phyloP scores from a whole-genome alignment of 2,888 invertebrate genomes.

The Digitonthophagus gazella region DNA sequence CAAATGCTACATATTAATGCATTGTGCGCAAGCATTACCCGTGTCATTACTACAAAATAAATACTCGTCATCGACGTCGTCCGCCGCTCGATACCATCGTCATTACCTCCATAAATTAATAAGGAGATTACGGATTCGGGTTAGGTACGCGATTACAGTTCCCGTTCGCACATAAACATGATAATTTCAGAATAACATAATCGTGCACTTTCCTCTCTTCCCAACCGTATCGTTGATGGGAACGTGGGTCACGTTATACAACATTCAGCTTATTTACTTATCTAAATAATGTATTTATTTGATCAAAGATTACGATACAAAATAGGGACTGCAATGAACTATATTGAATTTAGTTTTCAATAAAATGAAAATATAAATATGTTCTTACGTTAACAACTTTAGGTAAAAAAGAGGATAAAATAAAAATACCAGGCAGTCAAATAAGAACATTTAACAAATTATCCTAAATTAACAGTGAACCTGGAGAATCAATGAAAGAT shows the following conservation, averaged over 20 bases:
- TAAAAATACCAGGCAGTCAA: no score
- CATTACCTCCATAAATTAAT: slow-evolving; percentile 14
- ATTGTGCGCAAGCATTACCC: not conserved
- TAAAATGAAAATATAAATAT: no score
- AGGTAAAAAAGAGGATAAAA: no score
- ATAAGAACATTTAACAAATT: no score
- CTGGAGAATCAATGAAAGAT: no score
- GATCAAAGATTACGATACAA: not conserved
- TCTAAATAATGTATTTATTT: not conserved
- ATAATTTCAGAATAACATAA: not conserved
- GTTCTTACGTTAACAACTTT: no score
- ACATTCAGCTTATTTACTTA: not conserved
- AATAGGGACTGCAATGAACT: no score
- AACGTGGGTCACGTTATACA: not conserved
- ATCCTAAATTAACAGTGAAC: no score
- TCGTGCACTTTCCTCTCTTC: not conserved
- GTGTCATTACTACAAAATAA: not conserved
- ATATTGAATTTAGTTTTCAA: no score
- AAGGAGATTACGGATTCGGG: slow-evolving; percentile 9
- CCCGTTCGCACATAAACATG: not conserved
- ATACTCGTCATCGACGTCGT: not conserved
- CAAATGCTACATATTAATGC: not conserved
- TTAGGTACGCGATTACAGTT: not conserved
- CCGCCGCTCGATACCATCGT: not conserved
- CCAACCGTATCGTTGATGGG: not conserved